Evolutionary conservation across 2,113 vertebrate species (phyloP).

Genomic region (Strigops habroptila): DNA sequence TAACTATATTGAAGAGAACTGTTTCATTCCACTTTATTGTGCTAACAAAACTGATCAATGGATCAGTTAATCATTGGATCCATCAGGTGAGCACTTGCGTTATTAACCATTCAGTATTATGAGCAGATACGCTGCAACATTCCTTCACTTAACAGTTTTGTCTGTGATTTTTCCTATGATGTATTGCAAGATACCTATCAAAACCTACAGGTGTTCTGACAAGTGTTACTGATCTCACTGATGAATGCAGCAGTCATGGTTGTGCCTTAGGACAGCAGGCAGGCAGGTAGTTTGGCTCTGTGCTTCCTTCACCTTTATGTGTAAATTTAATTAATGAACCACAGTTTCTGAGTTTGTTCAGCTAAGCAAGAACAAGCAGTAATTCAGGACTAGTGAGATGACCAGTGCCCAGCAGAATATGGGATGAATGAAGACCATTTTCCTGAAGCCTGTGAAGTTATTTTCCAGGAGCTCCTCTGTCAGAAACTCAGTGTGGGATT

Average conservation of each 20-base stretch:
- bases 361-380: not conserved
- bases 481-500: not conserved
- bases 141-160: not conserved
- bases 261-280: not conserved
- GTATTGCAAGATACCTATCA: not conserved
- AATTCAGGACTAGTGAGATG: not conserved
- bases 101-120: not conserved
- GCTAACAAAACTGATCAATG: not conserved
- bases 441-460: not conserved
- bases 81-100: not conserved
- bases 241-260: not conserved
- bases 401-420: not conserved
- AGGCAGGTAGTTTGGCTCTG: not conserved
- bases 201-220: not conserved
- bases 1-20: not conserved
- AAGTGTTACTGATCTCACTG: not conserved
- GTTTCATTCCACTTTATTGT: not conserved
- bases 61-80: not conserved
- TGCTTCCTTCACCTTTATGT: not conserved
- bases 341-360: not conserved
- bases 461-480: not conserved
- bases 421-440: not conserved
- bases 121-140: not conserved
- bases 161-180: not conserved
- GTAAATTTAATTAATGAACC: not conserved